Conservation (phyloP, 2,888 invertebrate genomes). For the Mimachlamys varia region DNA sequence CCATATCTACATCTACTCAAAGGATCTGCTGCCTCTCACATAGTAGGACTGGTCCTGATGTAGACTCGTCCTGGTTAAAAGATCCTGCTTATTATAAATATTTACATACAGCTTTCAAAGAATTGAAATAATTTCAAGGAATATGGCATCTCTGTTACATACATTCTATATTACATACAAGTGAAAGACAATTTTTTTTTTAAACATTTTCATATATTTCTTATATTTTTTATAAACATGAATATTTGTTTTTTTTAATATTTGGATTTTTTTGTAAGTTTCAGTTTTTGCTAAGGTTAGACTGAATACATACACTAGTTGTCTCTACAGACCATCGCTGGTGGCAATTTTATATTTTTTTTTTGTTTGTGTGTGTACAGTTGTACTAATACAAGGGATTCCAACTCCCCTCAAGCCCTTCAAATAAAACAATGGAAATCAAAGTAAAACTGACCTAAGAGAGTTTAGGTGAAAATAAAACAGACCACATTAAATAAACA, state of each 20-base stretch:
- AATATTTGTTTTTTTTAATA: not conserved
- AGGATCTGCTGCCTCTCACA: slow-evolving; percentile 28
- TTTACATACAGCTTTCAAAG: not conserved
- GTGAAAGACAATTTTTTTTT: slow-evolving; percentile 19
- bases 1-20: not conserved
- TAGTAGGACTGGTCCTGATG: not conserved
- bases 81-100: slow-evolving; percentile 15
- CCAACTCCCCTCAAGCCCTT: not conserved
- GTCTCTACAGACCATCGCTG: slow-evolving; percentile 29
- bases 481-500: not conserved
- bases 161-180: slow-evolving; percentile 3
- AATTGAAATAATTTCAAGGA: not conserved
- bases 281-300: not conserved
- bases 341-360: slow-evolving; percentile 32
- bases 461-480: not conserved
- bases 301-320: not conserved
- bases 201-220: slow-evolving; percentile 12
- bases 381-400: not conserved
- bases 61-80: not conserved
- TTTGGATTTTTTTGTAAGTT: not conserved
- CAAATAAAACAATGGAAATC: not conserved
- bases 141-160: slow-evolving; percentile 31
- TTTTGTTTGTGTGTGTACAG: not conserved
- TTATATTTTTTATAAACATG: slow-evolving; percentile 5
- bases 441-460: not conserved